Conservation (phyloP, 2,113 vertebrate species). For the Apodemus sylvaticus region DNA sequence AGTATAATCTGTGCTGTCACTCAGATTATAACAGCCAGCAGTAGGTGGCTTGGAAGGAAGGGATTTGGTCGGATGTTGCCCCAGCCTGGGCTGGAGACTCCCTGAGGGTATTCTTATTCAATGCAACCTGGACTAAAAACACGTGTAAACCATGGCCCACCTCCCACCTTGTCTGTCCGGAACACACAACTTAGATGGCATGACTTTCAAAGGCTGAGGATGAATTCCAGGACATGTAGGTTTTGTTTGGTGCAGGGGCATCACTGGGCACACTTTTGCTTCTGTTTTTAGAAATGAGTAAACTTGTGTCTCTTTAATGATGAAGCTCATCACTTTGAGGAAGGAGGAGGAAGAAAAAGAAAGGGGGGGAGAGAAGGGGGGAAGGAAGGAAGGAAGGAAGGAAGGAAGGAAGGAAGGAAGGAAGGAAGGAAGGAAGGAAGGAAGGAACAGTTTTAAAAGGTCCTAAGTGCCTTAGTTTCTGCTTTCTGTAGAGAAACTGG, state of each 20-base stretch:
- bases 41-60: neutral
- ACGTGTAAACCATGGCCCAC: constrained; percentile 58
- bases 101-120: constrained; percentile 74
- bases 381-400: too few relatives aligned
- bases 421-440: neutral
- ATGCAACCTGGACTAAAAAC: constrained; percentile 80
- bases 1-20: constrained; percentile 27
- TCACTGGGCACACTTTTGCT: neutral
- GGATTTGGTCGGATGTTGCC: constrained; percentile 53
- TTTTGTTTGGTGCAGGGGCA: neutral
- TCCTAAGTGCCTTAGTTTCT: neutral
- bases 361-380: too few relatives aligned
- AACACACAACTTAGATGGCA: constrained; percentile 29
- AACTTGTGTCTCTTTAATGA: neutral
- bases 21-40: neutral
- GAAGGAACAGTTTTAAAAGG: neutral
- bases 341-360: neutral
- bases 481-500: constrained; percentile 11
- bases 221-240: constrained; percentile 50
- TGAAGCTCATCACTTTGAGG: neutral
- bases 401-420: neutral
- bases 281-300: constrained; percentile 38
- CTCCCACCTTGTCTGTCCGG: neutral
- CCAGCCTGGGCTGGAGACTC: neutral
- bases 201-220: constrained; percentile 46